Evolutionary conservation across 2,888 invertebrate species (phyloP).

Genomic region (Pyrochroa serraticornis): DNA sequence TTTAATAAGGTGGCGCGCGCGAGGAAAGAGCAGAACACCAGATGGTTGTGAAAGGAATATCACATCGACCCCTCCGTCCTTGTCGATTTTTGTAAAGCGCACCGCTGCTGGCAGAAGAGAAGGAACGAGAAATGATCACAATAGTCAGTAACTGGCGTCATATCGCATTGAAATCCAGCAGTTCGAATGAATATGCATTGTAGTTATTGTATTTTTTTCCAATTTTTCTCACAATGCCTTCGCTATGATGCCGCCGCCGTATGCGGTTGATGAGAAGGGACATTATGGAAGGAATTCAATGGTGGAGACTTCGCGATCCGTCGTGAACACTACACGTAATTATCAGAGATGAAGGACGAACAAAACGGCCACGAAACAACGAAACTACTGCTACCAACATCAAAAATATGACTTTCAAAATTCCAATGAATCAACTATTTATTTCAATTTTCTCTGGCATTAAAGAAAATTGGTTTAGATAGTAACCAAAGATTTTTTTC

Average conservation of each 20-base stretch:
- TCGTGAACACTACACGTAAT: no score
- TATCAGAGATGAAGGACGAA: no score
- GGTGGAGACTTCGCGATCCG: no score
- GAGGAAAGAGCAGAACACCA: slow-evolving; percentile 15
- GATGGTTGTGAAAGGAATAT: slow-evolving; percentile 37
- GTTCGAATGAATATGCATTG: slow-evolving; percentile 25
- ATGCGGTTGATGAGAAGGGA: slow-evolving; percentile 18
- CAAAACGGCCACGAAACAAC: no score
- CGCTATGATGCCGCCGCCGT: slow-evolving; percentile 14
- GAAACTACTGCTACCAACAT: no score
- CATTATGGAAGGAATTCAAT: slow-evolving; percentile 8
- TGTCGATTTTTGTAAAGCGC: slow-evolving; percentile 17
- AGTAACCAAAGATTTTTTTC: no score
- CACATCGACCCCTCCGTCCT: slow-evolving; percentile 22
- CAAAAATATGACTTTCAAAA: no score
- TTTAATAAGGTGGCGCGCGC: slow-evolving; percentile 38
- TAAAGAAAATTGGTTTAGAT: no score
- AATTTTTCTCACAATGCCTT: slow-evolving; percentile 19
- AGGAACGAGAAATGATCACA: slow-evolving; percentile 14
- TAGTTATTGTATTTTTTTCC: slow-evolving; percentile 24
- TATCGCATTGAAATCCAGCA: slow-evolving; percentile 23
- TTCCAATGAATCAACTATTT: no score
- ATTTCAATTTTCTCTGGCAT: no score
- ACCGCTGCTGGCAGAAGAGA: slow-evolving; percentile 9
- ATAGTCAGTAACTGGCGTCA: slow-evolving; percentile 23